phyloP scores from a whole-genome alignment of 2,797 vertebrate genomes.

The Naso thynnoides region DNA sequence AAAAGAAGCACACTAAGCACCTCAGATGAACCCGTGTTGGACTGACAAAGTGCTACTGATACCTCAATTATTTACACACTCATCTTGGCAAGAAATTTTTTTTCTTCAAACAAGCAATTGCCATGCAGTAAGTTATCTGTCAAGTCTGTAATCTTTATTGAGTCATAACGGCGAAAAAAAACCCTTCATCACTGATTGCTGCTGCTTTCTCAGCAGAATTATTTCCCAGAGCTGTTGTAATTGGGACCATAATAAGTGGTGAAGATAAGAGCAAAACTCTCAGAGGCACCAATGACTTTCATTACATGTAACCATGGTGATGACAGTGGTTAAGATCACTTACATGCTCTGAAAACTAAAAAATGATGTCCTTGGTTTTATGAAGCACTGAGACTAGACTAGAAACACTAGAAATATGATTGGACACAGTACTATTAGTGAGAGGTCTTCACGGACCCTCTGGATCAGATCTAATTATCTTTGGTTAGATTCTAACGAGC shows the following conservation, averaged over 20 bases:
- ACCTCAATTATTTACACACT: constrained; percentile 33
- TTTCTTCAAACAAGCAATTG: constrained; percentile 27
- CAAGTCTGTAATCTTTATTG: constrained; percentile 56
- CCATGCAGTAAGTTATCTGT: constrained; percentile 51
- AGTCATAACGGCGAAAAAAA: constrained; percentile 50
- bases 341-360: constrained; percentile 1
- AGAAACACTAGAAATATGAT: not conserved
- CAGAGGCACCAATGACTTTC: constrained; percentile 42
- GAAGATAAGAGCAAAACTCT: constrained; percentile 52
- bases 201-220: constrained; percentile 63
- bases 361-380: constrained; percentile 20
- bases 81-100: not conserved
- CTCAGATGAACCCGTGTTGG: not conserved
- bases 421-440: not conserved
- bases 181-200: constrained; percentile 52
- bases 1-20: constrained; percentile 12
- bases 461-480: constrained; percentile 5
- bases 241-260: constrained; percentile 59
- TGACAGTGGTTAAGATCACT: constrained; percentile 39
- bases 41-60: constrained; percentile 34
- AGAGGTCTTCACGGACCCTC: not conserved
- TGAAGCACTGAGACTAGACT: constrained; percentile 2
- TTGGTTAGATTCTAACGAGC: not conserved
- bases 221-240: constrained; percentile 63
- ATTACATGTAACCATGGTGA: constrained; percentile 51